Base-by-base conservation (phyloP, 2,797 vertebrate species). In the Myotis vivesi region DNA sequence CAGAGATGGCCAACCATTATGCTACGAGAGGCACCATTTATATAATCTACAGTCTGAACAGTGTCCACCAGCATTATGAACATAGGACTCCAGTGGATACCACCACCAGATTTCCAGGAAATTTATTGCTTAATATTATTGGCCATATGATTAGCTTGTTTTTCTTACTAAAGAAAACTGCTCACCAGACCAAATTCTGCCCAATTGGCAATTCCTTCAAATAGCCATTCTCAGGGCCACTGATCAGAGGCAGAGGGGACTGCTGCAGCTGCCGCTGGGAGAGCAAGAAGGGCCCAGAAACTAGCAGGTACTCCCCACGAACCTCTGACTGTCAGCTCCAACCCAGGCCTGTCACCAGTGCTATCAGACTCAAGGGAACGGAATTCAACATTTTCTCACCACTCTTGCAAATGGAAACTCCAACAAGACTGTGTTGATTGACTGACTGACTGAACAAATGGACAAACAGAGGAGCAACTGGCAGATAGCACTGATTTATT, bases 101-200 rank as follows among this genome's bases (percentile, higher is more conserved):
- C 33, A 36, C 55, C 16, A 17, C 22, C 44, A 53, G 33, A 62
- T 64, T 73, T 73, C 28, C 22, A n/a, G 53, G 28, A 51, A 69
- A 84, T 17, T 36, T 38, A 49, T 0, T 69, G 44, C 19, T 88
- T 89, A 64, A 17, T 85, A 71, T 80, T 55, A 53, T 7, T 62
- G 36, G 53, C n/a, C 44, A 64, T 8, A 28, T 46, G 44, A 68
- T 49, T 59, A 76, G 57, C 10, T 59, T 62, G 33, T 73, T 33
- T 87, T 76, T 91, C 77, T 77, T 64, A 80, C 20, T 75, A 38
- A 89, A 85, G 64, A 80, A 90, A 93, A 71, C 44, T 55, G 49
- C n/a, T 89, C 75, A 62, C 23, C 38, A 87, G 44, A 83, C 28
- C 86, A 77, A 72, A 69, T 53, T 75, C 84, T 62, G n/a, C 15